These are phyloP conservation scores for Temnothorax longispinosus DNA, from an alignment of 1,140 invertebrate species.

Conservation along the genomic window DNA sequence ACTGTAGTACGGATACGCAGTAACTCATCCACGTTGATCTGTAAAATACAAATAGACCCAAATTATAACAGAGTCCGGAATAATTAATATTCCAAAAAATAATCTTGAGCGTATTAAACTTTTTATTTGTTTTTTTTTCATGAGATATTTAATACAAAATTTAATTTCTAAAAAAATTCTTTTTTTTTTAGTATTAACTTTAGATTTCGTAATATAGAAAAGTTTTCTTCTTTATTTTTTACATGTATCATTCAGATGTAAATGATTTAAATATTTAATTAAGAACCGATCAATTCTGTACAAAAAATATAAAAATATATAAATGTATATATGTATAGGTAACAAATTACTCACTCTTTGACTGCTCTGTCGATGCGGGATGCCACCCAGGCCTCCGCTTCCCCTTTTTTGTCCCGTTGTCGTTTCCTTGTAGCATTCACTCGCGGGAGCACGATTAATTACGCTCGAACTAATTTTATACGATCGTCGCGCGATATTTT, in stretches of 20 bases:
- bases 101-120: neutral
- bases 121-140: neutral
- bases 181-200: neutral
- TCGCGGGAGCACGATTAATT: neutral
- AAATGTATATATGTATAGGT: neutral
- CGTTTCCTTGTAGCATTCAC: neutral
- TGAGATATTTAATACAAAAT: neutral
- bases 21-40: neutral
- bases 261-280: neutral
- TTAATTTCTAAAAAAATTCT: neutral
- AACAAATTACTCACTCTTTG: neutral
- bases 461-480: neutral
- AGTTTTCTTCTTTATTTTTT: neutral
- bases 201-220: neutral
- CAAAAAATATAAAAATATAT: neutral
- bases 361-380: neutral
- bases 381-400: neutral
- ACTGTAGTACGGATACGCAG: neutral
- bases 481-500: neutral
- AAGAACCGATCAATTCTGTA: neutral
- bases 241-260: neutral
- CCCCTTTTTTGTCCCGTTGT: neutral
- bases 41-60: neutral
- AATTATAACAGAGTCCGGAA: neutral
- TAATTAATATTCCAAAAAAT: neutral